A percentile compares a stretch with the other conserved stretches of the same genome.
Conservation (phyloP, 2,888 invertebrate genomes). For the Drymonia ruficornis region DNA sequence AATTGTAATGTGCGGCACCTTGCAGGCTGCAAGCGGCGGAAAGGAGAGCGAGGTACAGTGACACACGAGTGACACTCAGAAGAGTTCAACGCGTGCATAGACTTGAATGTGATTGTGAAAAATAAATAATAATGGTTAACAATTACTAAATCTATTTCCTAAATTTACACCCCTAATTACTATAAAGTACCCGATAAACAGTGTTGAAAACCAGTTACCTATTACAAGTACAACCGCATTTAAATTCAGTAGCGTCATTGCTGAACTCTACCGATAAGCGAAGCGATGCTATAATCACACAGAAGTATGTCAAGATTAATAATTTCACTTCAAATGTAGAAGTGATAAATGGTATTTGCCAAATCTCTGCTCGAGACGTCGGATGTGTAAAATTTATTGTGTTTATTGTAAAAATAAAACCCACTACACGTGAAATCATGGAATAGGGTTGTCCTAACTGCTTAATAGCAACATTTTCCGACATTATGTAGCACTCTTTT, state of each 20-base stretch:
- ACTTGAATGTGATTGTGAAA: not conserved
- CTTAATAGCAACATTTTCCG: too few relatives aligned
- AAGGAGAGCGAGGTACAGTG: not conserved
- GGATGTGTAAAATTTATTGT: not conserved
- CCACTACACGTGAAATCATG: constrained; percentile 10
- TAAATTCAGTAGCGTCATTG: too few relatives aligned
- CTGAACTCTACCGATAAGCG: too few relatives aligned
- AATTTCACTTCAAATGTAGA: not conserved
- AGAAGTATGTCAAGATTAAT: too few relatives aligned
- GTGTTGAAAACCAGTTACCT: too few relatives aligned
- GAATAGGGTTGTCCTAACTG: constrained; percentile 1
- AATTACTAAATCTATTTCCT: not conserved
- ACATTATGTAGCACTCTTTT: too few relatives aligned
- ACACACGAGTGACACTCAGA: not conserved
- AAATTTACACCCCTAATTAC: not conserved
- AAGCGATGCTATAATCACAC: too few relatives aligned
- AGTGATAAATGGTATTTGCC: not conserved
- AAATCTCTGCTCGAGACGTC: not conserved
- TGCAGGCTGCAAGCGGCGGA: not conserved
- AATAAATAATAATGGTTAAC: not conserved
- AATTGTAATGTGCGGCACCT: not conserved
- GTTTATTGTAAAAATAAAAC: not conserved
- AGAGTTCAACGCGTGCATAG: not conserved
- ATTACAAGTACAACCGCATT: too few relatives aligned
- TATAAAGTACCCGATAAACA: too few relatives aligned